Conservation (phyloP, 2,113 vertebrate genomes). For the Nycticebus coucang region DNA sequence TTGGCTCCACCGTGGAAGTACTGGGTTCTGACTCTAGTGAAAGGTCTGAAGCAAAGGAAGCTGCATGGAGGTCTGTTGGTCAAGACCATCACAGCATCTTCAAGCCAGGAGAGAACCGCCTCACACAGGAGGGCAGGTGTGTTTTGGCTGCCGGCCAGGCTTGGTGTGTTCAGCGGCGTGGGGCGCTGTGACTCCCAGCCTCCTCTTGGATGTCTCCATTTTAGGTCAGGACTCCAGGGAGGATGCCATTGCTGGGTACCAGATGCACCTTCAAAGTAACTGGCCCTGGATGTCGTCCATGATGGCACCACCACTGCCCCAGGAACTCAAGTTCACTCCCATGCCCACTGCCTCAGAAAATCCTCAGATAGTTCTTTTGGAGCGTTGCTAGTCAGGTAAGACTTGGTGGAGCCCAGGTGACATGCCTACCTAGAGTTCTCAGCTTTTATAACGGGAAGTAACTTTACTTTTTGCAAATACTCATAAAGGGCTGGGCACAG, state of each 20-base stretch:
- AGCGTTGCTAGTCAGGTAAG: background rate
- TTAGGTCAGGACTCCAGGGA: background rate
- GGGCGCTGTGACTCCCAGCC: background rate
- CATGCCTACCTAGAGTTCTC: background rate
- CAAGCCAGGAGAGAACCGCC: accelerated
- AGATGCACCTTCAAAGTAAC: background rate
- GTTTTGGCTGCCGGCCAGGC: background rate
- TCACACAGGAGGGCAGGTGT: accelerated
- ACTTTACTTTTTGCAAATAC: background rate
- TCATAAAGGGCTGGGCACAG: too few relatives aligned
- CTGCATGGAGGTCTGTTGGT: accelerated
- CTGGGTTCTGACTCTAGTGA: background rate
- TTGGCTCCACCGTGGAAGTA: accelerated
- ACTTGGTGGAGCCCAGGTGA: background rate
- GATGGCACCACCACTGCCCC: accelerated
- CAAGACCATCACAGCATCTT: background rate
- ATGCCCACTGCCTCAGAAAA: accelerated
- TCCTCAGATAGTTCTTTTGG: background rate
- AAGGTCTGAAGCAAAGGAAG: too few relatives aligned
- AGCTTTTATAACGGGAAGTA: background rate
- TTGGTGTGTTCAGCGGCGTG: accelerated
- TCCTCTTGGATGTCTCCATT: accelerated
- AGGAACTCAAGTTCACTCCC: background rate
- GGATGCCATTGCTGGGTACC: too few relatives aligned
- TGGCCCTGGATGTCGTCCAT: accelerated